Percentiles rank a stretch among this genome's conserved stretches.
phyloP scores from a whole-genome alignment of 2,888 invertebrate species.

The Synergus laeviventris region DNA sequence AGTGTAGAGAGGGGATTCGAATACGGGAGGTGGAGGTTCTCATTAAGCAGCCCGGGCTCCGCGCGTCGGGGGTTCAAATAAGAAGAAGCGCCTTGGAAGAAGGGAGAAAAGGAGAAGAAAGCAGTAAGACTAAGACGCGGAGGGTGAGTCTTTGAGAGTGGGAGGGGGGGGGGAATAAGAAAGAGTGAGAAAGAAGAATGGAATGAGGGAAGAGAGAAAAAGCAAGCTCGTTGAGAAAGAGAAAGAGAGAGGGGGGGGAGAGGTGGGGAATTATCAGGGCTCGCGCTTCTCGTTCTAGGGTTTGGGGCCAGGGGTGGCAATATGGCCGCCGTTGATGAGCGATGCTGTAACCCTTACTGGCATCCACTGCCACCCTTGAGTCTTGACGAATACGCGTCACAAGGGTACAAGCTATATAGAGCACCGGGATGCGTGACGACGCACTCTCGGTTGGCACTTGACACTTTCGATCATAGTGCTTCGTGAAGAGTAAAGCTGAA shows the following conservation, averaged over 20 bases:
- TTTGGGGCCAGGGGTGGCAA: conserved; percentile 65
- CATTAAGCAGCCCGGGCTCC: conserved; percentile 76
- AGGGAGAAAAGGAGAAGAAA: conserved; percentile 65
- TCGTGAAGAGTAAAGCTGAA: not conserved
- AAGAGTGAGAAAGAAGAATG: conserved; percentile 43
- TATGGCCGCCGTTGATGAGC: conserved; percentile 75
- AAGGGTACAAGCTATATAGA: conserved; percentile 30
- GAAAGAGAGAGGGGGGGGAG: conserved; percentile 47
- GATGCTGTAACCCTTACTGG: conserved; percentile 74
- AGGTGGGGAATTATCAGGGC: conserved; percentile 73
- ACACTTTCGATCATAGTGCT: conserved; percentile 39
- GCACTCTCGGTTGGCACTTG: conserved; percentile 33
- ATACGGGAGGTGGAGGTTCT: conserved; percentile 72
- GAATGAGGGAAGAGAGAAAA: conserved; percentile 53
- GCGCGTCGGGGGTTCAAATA: conserved; percentile 69
- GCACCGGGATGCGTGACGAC: conserved; percentile 22
- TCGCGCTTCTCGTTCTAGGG: conserved; percentile 62
- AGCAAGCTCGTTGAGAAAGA: conserved; percentile 52
- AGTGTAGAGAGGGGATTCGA: conserved; percentile 53
- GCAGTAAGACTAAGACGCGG: conserved; percentile 59
- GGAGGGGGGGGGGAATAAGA: conserved; percentile 45
- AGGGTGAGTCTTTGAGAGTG: conserved; percentile 45
- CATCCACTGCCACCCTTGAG: conserved; percentile 57
- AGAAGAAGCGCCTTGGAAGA: conserved; percentile 67
- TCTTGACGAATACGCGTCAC: conserved; percentile 44